A percentile compares a stretch with the other conserved stretches of the same genome.
phyloP scores from a whole-genome alignment of 2,113 vertebrate genomes.

The Hippocampus comes region DNA sequence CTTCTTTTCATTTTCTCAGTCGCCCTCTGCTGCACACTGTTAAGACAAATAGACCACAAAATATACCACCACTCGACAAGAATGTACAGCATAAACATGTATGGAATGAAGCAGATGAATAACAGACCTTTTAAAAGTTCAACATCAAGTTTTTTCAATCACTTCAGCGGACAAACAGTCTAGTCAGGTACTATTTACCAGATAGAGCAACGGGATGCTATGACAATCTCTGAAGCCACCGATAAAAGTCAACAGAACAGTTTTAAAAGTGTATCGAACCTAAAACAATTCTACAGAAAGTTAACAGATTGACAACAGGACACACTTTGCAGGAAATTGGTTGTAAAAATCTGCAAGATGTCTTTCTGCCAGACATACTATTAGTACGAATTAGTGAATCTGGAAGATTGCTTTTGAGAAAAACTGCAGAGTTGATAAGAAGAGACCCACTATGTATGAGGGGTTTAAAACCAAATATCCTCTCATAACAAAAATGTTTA shows the following conservation, averaged over 20 bases:
- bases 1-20: constrained; percentile 1
- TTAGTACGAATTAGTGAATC: no score
- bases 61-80: constrained; percentile 20
- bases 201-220: constrained; percentile 23
- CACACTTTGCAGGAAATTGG: neutral
- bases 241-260: constrained; percentile 9
- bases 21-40: constrained; percentile 9
- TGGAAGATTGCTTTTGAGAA: no score
- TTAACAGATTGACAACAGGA: constrained; percentile 2
- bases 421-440: no score
- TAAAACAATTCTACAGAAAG: neutral
- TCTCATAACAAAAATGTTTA: neutral
- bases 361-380: no score
- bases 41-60: constrained; percentile 24
- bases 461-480: no score
- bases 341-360: no score
- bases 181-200: constrained; percentile 4
- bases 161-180: constrained; percentile 17
- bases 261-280: constrained; percentile 20
- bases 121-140: constrained; percentile 15
- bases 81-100: constrained; percentile 4
- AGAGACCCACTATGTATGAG: no score
- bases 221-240: constrained; percentile 27
- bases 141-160: constrained; percentile 8
- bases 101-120: constrained; percentile 8